A percentile compares a stretch with the other conserved stretches of the same genome.
phyloP scores from a whole-genome alignment of 37 sponge, comb jelly and placozoan species.

The Bolinopsis microptera region DNA sequence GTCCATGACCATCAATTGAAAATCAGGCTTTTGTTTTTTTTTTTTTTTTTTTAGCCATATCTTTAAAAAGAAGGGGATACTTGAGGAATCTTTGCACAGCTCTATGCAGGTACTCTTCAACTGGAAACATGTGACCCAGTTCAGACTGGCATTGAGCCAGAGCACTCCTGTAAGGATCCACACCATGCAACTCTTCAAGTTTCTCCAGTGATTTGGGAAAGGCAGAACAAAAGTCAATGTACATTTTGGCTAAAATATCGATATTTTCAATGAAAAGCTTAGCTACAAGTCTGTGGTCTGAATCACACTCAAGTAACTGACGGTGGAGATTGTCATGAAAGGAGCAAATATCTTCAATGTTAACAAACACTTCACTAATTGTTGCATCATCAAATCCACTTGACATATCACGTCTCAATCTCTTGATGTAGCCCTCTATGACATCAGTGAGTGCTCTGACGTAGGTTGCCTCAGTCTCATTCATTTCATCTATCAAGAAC shows the following conservation, averaged over 20 bases:
- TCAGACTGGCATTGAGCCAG: constrained; percentile 57
- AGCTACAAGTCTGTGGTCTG: constrained; percentile 8
- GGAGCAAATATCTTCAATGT: constrained; percentile 12
- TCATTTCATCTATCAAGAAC: constrained; percentile 10
- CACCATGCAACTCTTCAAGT: constrained; percentile 29
- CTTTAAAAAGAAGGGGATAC: constrained; percentile 55
- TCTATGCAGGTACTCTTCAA: constrained; percentile 52
- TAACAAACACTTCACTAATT: constrained; percentile 17
- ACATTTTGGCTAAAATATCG: background rate
- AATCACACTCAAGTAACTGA: background rate
- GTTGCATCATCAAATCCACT: constrained; percentile 19
- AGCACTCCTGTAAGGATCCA: constrained; percentile 37
- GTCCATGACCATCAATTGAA: constrained; percentile 23
- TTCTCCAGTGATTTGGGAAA: constrained; percentile 14
- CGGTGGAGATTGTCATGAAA: background rate
- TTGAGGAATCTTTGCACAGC: constrained; percentile 62
- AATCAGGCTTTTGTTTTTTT: no score
- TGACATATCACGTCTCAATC: background rate
- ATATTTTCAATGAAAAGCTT: constrained; percentile 30
- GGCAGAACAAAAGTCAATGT: constrained; percentile 36
- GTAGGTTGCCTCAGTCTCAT: constrained; percentile 37
- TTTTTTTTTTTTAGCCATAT: constrained; percentile 58
- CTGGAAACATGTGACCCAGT: constrained; percentile 51
- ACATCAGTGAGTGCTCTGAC: constrained; percentile 31
- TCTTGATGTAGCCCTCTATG: constrained; percentile 37